Percentiles rank a stretch among this genome's conserved stretches.
phyloP scores from a whole-genome alignment of 2,797 vertebrate genomes.

The Myotis planiceps region DNA sequence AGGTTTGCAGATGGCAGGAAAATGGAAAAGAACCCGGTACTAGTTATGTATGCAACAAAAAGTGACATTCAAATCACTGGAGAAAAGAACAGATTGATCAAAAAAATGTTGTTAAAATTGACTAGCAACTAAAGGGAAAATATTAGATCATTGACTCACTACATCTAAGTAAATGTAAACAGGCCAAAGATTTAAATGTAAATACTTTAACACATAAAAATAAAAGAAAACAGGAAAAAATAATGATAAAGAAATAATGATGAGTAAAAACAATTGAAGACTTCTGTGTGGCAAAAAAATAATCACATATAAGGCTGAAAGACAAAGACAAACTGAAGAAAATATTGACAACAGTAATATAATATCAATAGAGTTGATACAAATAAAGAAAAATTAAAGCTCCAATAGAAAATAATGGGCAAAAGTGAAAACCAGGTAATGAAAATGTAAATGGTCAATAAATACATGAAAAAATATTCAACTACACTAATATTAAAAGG shows the following conservation, averaged over 20 bases:
- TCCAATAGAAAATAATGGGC: neutral
- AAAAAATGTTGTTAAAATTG: neutral
- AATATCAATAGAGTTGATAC: neutral
- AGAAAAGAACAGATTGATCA: neutral
- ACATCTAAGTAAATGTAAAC: neutral
- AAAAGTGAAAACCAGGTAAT: neutral
- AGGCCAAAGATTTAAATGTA: neutral
- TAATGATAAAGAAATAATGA: neutral
- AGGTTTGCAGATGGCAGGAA: neutral
- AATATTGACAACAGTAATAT: neutral
- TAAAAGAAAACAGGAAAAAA: neutral
- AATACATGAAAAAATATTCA: neutral
- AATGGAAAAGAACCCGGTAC: neutral
- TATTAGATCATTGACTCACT: neutral
- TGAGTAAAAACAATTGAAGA: neutral
- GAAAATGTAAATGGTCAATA: neutral
- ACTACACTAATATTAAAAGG: neutral
- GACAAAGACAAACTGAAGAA: neutral
- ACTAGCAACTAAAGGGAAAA: neutral
- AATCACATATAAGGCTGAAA: neutral
- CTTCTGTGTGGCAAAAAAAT: neutral
- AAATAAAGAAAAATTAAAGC: slow-evolving; percentile 1
- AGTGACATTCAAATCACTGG: neutral
- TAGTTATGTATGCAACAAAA: neutral
- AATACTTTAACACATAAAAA: slow-evolving; percentile 24